Base-by-base conservation (phyloP, 2,113 vertebrate genomes). In the Syngnathus floridae region DNA sequence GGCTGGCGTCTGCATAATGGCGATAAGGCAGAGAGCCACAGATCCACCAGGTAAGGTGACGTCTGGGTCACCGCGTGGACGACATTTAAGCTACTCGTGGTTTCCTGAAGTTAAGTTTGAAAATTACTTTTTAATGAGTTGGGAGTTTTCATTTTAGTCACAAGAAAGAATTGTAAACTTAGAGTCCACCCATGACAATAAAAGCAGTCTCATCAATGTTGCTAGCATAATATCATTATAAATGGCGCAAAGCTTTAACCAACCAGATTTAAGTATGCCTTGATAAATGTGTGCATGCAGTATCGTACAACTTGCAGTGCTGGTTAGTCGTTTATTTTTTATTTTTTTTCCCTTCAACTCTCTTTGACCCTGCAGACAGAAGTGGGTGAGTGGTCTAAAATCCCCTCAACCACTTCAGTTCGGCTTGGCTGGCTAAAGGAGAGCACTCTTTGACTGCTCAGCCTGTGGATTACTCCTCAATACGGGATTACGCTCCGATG, bases 401-500 rank as follows among this genome's bases (percentile, higher is more conserved):
- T 65, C 79, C 81, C 70, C 71, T 64, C 71, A 70, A 65, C 68
- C 68, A 78, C 70, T 78, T 77, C 66, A 73, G 84, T 85, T 77
- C 74, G 74, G 85, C 81, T 79, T 74, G 79, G 71, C 75, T 88
- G 81, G 66, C n/a, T 82, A 72, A 73, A 84, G 84, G 67, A 77
- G 83, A 45, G 69, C 77, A 80, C 74, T 75, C 82, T 87, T 83
- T 81, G 82, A 82, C 84, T 83, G 76, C 78, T 82, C 78, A 87
- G 75, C 74, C 82, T 71, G 74, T 85, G 80, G 86, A 86, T 89
- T 78, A 87, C 86, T 86, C 85, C 84, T 88, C 86, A 84, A 85
- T 89, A 82, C 87, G 87, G 86, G 84, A 89, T 90, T 89, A 89
- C 54, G 79, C 79, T 74, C 67, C 75, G 61, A 57, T 87, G 87